Evolutionary conservation across 2,888 invertebrate genomes (phyloP), one percentile per base, ranked within the genome.

Genomic region (Acleris sparsana): DNA sequence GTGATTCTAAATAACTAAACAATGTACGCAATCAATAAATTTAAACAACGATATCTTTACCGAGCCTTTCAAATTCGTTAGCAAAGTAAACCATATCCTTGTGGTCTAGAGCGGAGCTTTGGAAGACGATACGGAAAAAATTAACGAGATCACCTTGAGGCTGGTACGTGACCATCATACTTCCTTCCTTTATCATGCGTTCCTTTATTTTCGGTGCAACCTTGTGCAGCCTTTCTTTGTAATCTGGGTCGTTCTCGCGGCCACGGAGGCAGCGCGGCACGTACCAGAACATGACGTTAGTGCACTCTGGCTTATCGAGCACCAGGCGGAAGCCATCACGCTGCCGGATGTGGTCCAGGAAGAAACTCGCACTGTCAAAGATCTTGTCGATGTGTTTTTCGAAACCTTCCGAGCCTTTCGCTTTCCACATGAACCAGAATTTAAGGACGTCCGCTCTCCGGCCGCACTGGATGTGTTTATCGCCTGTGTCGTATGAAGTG

Each of bases 351-450:
- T 94, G 92, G 51, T 94, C 93, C 0, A 95, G 93, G 80, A 97
- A 96, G 80, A 94, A 96, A 69, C 93, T 93, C 0, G 97, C 94
- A 79, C 96, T 95, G 66, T 95, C 95, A 79, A 97, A 97, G 0
- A 97, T 93, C 67, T 94, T 94, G 73, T 97, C 95, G 25, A 97
- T 93, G 79, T 97, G 97, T 62, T 94, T 93, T 75, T 96, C 96
- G 39, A 97, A 93, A 0, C 97, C 97, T 53, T 90, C 88, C 0
- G 95, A 95, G 1, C 97, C 97, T 87, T 99, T 99, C 5, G 99
- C 98, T 80, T 98, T 97, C 99, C 99, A 99, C 97, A 98, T 98
- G 81, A 98, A 96, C 99, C 99, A 99, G 84, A 99, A 97, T 87
- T 99, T 99, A 69, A 99, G 94, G 11, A 99, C 97, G 83, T 99